Percentiles rank a stretch among this genome's conserved stretches.
Conservation (phyloP, 2,113 vertebrate species). For the Speoplatyrhinus poulsoni region DNA sequence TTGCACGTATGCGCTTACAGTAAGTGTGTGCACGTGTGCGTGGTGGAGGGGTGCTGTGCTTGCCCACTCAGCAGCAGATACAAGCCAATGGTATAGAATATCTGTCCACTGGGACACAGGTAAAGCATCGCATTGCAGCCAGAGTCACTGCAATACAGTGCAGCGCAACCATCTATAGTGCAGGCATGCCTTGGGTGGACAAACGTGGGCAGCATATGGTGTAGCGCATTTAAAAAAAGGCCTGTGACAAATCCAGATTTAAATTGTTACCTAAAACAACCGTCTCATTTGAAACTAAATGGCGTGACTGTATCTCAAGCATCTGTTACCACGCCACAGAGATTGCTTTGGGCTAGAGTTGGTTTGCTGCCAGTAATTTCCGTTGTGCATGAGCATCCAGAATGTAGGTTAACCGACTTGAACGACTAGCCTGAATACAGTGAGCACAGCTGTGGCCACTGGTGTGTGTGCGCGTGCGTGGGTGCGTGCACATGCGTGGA, state of each 20-base stretch:
- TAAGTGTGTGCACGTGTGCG: background rate
- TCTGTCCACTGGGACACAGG: constrained; percentile 57
- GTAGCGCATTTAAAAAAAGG: background rate
- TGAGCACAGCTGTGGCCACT: constrained; percentile 58
- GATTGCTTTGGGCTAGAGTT: constrained; percentile 31
- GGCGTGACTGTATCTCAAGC: constrained; percentile 9
- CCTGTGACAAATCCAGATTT: background rate
- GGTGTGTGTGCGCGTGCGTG: constrained; percentile 11
- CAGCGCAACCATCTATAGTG: constrained; percentile 48
- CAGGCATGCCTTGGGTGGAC: constrained; percentile 8
- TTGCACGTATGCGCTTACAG: too few relatives aligned
- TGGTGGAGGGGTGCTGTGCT: constrained; percentile 57
- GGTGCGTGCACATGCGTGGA: constrained; percentile 21
- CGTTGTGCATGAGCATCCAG: constrained; percentile 37
- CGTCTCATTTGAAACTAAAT: constrained; percentile 4
- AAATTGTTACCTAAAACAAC: background rate
- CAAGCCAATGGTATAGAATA: constrained; percentile 51
- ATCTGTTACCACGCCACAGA: constrained; percentile 39
- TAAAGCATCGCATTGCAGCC: constrained; percentile 69
- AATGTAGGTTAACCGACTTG: constrained; percentile 56
- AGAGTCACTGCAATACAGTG: constrained; percentile 65
- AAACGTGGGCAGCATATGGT: background rate
- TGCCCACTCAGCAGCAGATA: constrained; percentile 48
- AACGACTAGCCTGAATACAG: constrained; percentile 38
- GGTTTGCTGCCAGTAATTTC: constrained; percentile 33